Conservation (phyloP, 1,140 invertebrate species). For the Penaeus japonicus region DNA sequence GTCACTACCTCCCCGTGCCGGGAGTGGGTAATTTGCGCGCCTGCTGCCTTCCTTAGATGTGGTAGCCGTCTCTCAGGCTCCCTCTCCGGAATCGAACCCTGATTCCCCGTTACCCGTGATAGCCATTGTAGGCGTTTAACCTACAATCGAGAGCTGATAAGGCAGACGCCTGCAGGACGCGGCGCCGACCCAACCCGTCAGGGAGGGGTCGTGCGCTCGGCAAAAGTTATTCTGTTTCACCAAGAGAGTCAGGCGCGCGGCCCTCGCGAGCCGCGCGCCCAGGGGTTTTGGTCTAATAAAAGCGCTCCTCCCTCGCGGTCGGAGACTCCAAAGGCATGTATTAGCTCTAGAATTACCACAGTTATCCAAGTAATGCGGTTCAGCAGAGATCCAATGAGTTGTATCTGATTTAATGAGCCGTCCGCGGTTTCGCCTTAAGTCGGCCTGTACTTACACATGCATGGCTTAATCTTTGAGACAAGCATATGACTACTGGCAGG, state of each 20-base stretch:
- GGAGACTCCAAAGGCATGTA: too few species aligned
- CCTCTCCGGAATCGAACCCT: slow-evolving; percentile 71
- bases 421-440: too few species aligned
- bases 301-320: slow-evolving; percentile 2
- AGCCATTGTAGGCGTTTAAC: slow-evolving; percentile 80
- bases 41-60: slow-evolving; percentile 92
- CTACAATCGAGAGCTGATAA: slow-evolving; percentile 87
- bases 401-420: too few species aligned
- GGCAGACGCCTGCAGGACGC: slow-evolving; percentile 76
- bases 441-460: too few species aligned
- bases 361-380: too few species aligned
- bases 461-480: too few species aligned
- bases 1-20: slow-evolving; percentile 79
- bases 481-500: too few species aligned
- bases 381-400: too few species aligned
- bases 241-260: too few species aligned
- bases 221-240: slow-evolving; percentile 17
- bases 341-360: too few species aligned
- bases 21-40: slow-evolving; percentile 88
- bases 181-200: background rate
- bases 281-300: background rate
- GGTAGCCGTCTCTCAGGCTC: too few species aligned
- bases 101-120: slow-evolving; percentile 77
- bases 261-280: background rate
- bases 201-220: slow-evolving; percentile 9